Percentiles rank a stretch among this genome's conserved stretches.
Evolutionary conservation across 2,113 vertebrate genomes (phyloP).

Genomic region (Progne subis): DNA sequence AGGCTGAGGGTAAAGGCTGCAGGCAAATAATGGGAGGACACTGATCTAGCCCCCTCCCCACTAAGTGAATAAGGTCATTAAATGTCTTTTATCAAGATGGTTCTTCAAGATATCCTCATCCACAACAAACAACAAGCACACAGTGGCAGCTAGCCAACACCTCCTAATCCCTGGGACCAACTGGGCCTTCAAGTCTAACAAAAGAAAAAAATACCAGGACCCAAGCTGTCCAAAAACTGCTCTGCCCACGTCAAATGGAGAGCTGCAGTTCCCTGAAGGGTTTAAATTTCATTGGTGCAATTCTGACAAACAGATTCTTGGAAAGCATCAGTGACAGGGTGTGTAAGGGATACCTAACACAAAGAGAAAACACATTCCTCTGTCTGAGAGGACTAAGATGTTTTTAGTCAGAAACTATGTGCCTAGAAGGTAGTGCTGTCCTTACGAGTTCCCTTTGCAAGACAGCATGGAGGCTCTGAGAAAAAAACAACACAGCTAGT

Average conservation of each 20-base stretch:
- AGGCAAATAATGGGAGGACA: not conserved
- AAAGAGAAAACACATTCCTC: slow-evolving; percentile 8
- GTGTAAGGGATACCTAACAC: not conserved
- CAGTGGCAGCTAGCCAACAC: not conserved
- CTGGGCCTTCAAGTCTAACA: not conserved
- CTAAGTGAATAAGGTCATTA: not conserved
- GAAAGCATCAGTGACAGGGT: not conserved
- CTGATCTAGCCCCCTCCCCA: accelerated
- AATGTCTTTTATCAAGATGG: not conserved
- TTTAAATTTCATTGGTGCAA: not conserved
- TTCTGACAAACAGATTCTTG: not conserved
- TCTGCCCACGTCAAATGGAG: not conserved
- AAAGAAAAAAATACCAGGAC: not conserved
- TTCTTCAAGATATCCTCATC: not conserved
- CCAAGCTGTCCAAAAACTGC: not conserved
- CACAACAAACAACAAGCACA: not conserved
- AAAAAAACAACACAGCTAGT: not conserved
- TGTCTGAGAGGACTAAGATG: not conserved
- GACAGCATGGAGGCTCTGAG: not conserved
- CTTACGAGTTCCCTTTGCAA: not conserved
- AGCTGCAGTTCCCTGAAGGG: not conserved
- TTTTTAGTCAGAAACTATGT: not conserved
- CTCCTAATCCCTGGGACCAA: not conserved
- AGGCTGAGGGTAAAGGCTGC: not conserved
- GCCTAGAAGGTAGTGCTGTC: not conserved